Evolutionary conservation across 1,140 invertebrate genomes (phyloP), one percentile per base, ranked within the genome.

Genomic region (Drosophila mojavensis): DNA sequence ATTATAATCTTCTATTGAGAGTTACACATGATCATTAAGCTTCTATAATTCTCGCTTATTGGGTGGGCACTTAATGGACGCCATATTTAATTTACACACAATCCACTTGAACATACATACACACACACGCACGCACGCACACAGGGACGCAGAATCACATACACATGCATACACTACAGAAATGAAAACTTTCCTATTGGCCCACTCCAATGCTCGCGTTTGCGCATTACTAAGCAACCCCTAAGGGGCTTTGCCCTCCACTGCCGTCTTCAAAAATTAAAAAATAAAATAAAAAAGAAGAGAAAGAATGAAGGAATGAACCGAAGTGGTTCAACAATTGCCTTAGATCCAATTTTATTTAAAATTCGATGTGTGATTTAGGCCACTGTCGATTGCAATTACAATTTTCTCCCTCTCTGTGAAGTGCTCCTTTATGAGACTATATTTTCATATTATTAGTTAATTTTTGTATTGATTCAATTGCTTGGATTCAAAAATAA

Each of bases 61-160:
- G 66, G 62, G 70, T 71, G 78, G 62, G 75, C 41, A 11, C 39
- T 70, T 75, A 48, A 73, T 63, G 67, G 77, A 33, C 83, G 83
- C 83, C 83, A 86, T 86, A 84, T 86, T 86, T 79, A 76, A 86
- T 86, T 79, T 76, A 76, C 43, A 67, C 61, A 72, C 63, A 85
- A 55, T 65, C 66, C 69, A 75, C 71, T 78, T 73, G 45, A 76
- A 60, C 47, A 30, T 20, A 36, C 39, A 74, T 63, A 60, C 47
- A 58, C 47, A 62, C 66, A 72, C 61, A 72, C 26, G 51, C 43
- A 50, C 26, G 51, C 43, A 50, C 47, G 67, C 17, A 28, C 20
- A 41, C 30, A 24, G 20, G 20, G 33, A 39, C 36, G 4, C 10
- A 39, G 10, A 4, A 10, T 39, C 36, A 39, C 2, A 55, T n/a